These are phyloP conservation scores for Catharus bicknelli DNA, from an alignment of 2,113 vertebrate species.

Conservation along the genomic window DNA sequence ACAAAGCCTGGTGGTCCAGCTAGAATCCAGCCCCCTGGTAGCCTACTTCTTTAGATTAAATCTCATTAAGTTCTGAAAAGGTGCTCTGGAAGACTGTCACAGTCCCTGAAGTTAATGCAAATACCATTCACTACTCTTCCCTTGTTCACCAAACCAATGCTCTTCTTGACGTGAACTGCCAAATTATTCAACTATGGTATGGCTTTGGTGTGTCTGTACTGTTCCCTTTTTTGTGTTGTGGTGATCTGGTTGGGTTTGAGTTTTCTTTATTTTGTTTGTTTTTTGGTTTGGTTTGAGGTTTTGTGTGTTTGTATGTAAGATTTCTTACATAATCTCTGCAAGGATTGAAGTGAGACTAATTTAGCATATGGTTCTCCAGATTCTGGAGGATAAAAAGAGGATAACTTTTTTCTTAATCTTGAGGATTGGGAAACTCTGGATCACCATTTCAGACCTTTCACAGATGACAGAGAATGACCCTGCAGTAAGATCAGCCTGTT, in stretches of 20 bases:
- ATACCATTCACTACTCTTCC: not conserved
- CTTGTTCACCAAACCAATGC: not conserved
- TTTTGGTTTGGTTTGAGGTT: not conserved
- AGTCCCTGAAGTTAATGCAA: not conserved
- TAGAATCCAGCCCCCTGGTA: not conserved
- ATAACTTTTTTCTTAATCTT: not conserved
- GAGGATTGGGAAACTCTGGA: not conserved
- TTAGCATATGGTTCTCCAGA: not conserved
- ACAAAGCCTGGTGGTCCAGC: not conserved
- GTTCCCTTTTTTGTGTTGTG: not conserved
- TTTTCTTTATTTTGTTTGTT: not conserved
- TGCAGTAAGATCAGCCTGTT: not conserved
- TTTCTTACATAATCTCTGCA: not conserved
- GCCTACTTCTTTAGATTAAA: not conserved
- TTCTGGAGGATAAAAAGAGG: not conserved
- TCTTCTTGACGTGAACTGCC: not conserved
- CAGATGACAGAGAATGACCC: not conserved
- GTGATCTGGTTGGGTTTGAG: not conserved
- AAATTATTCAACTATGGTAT: not conserved
- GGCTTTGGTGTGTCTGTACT: not conserved
- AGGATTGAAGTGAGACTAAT: not conserved
- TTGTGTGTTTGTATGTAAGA: not conserved
- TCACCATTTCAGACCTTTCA: not conserved
- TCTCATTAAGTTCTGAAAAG: not conserved
- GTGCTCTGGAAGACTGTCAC: not conserved